Base-by-base conservation (phyloP, 2,797 vertebrate genomes). In the Amphiprion clarkii region DNA sequence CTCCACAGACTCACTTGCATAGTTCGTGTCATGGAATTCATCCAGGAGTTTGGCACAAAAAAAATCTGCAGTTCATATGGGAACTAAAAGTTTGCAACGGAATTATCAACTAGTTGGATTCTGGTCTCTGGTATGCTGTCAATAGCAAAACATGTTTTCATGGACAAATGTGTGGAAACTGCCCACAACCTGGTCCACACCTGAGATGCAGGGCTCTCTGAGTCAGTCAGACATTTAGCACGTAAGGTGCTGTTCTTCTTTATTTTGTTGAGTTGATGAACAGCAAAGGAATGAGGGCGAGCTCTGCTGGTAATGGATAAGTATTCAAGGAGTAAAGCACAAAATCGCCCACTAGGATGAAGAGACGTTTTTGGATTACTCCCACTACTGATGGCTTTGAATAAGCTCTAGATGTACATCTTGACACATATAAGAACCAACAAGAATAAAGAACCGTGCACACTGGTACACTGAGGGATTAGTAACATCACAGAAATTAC, bases 381-480 rank as follows among this genome's bases (percentile, higher is more conserved):
- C 31, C 31, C 31, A 31, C 3, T 31, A 31, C 29, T 8, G 31
- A 33, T 33, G 31, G 6, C 29, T 3, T 31, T 44, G 8, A 65
- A 74, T 56, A 65, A 59, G 23, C 33, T 31, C 16, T 57, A 65
- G 66, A 46, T 56, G 54, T 68, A 59, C 29, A 54, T 46, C 36
- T 21, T 67, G 61, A 65, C 31, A 42, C 27, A 40, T 65, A 7
- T 58, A 78, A 87, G 79, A 78, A 66, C 81, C 80, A 85, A 81
- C 59, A 69, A 69, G 74, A 56, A 71, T 78, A 56, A 25, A 53
- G 61, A 60, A 53, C 23, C 23, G 23, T 23, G 23, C 23, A 63
- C 23, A 79, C 23, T 64, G 66, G 14, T 70, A 56, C 23, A 70
- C 56, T 64, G 54, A 23, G 31, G 27, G 65, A 61, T 51, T 27